These are phyloP conservation scores for Sapajus apella DNA, from an alignment of 2,113 vertebrate genomes.

Conservation along the genomic window DNA sequence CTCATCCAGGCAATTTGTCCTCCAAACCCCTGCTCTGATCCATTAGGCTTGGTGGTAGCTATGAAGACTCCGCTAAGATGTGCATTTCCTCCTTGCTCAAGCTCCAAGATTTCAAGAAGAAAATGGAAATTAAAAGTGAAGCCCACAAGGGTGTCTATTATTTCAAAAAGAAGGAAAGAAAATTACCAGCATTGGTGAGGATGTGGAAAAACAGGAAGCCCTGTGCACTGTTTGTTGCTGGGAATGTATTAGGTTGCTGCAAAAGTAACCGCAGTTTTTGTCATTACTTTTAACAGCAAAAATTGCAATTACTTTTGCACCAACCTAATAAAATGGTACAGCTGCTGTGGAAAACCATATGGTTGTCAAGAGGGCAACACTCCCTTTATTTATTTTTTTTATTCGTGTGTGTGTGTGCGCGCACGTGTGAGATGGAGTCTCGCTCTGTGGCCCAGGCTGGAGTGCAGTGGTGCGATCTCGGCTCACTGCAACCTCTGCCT, in stretches of 20 bases:
- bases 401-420: no score
- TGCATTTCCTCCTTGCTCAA: not conserved
- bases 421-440: no score
- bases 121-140: not conserved
- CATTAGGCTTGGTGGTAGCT: not conserved
- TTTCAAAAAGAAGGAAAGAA: not conserved
- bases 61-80: not conserved
- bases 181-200: not conserved
- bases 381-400: not conserved
- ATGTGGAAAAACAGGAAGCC: not conserved
- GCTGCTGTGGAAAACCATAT: not conserved
- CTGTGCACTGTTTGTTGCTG: not conserved
- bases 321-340: not conserved
- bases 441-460: no score
- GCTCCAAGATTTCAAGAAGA: not conserved
- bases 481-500: no score
- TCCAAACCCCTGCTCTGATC: not conserved
- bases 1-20: not conserved
- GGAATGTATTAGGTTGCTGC: not conserved
- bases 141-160: not conserved
- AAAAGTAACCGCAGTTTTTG: no score
- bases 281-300: no score
- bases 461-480: no score
- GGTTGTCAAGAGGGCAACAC: not conserved
- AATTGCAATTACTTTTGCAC: no score